phyloP scores from a whole-genome alignment of 2,797 vertebrate species.

The Pangasius djambal region DNA sequence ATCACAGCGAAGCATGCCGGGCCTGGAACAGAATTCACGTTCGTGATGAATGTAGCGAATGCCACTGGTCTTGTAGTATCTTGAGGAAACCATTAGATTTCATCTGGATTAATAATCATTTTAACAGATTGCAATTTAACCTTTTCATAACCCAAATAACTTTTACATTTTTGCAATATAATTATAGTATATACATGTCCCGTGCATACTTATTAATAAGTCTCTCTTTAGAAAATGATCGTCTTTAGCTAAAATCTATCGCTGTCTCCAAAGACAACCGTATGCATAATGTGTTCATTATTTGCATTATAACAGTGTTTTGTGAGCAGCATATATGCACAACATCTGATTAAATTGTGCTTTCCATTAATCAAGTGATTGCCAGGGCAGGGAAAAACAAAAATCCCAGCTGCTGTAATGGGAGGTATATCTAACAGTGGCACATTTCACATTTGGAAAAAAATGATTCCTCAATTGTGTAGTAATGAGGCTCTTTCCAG shows the following conservation, averaged over 20 bases:
- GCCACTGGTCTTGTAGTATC: not conserved
- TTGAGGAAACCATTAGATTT: not conserved
- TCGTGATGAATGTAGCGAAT: not conserved
- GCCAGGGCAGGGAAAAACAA: not conserved
- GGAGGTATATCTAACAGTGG: not conserved
- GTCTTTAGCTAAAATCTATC: too few species aligned
- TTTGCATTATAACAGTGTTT: not conserved
- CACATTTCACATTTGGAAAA: not conserved
- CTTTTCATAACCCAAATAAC: not conserved
- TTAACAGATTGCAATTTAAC: not conserved
- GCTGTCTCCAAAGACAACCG: not conserved
- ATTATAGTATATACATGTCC: not conserved
- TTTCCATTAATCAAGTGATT: slow-evolving; percentile 15
- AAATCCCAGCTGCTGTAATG: not conserved
- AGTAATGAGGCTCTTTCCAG: not conserved
- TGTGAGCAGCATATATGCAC: not conserved
- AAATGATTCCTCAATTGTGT: not conserved
- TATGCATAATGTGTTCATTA: not conserved
- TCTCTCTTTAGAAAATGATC: not conserved
- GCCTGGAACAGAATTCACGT: not conserved
- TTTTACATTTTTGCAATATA: not conserved
- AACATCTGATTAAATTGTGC: not conserved
- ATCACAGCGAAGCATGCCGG: too few species aligned
- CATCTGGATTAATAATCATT: not conserved
- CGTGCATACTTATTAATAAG: not conserved